Base-by-base conservation (phyloP, 2,797 vertebrate genomes). In the Ciconia nigra region DNA sequence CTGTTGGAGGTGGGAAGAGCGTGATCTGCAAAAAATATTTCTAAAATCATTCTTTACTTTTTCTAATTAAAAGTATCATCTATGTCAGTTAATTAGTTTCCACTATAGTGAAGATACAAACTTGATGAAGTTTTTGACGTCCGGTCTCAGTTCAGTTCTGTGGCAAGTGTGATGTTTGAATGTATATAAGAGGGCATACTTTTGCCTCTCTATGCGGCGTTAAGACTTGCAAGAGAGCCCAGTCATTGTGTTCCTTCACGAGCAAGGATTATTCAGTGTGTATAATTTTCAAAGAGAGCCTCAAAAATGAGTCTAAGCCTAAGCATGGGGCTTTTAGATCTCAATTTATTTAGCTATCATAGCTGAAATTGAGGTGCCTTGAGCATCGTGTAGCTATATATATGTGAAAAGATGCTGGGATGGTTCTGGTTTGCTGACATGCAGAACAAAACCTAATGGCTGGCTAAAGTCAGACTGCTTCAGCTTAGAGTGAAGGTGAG, bases 101-200 rank as follows among this genome's bases (percentile, higher is more conserved):
- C 11, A 3, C 13, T 86, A 1, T 4, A 59, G 33, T 62, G 63
- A 80, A 42, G 11, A 22, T 8, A 33, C 1, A 47, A 70, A 52
- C 47, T 29, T 79, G 7, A 22, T 19, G 21, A 66, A 54, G 26
- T 21, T 80, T 83, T 73, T 35, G 52, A 0, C 11, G 15, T 80
- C 33, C 31, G 41, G 8, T 49, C 31, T 89, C 46, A 46, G 20
- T 17, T 67, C 39, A 65, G 37, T 15, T 58, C 47, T 67, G 37
- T 78, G 25, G 21, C 5, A 13, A 54, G 33, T 28, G 31, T 86
- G 76, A 59, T 22, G 49, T 67, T 9, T 74, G 65, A 24, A 52
- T n/a, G 24, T 44, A 5, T 1, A 0, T 15, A 25, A 42, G 31
- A 10, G 4, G 25, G 25, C 37, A 7, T 7, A n/a, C 39, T 71